A percentile compares a stretch with the other conserved stretches of the same genome.
phyloP scores from a whole-genome alignment of 1,140 invertebrate genomes.

The Leguminivora glycinivorella region DNA sequence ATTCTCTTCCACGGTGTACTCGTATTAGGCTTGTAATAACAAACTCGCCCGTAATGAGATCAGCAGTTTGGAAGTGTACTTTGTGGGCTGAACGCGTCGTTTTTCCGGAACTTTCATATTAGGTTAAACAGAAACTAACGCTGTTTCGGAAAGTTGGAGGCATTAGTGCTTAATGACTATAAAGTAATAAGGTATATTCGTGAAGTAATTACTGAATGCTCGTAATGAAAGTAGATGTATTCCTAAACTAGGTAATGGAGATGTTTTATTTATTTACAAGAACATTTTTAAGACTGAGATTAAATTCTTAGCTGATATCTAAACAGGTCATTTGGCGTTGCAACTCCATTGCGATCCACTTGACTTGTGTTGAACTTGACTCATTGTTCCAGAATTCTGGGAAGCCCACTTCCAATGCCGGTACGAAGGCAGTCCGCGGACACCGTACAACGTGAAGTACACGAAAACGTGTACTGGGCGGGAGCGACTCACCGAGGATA shows the following conservation, averaged over 20 bases:
- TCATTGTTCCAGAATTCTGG: constrained; percentile 89
- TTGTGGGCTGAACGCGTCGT: not conserved
- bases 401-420: constrained; percentile 93
- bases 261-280: too few relatives aligned
- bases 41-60: not conserved
- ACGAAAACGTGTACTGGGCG: constrained; percentile 83
- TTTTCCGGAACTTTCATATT: constrained; percentile 2
- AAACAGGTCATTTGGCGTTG: too few relatives aligned
- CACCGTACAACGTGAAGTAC: constrained; percentile 90
- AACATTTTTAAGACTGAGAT: too few relatives aligned
- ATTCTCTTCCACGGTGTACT: too few relatives aligned
- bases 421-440: constrained; percentile 87
- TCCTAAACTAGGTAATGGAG: too few relatives aligned
- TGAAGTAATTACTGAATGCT: too few relatives aligned
- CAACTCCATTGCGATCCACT: too few relatives aligned
- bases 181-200: not conserved
- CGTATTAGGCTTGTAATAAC: not conserved
- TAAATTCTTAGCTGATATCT: too few relatives aligned
- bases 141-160: not conserved
- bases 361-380: too few relatives aligned
- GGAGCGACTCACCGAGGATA: constrained; percentile 85
- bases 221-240: too few relatives aligned
- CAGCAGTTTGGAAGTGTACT: constrained; percentile 19
- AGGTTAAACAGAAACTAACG: not conserved
- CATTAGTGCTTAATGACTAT: not conserved